Conservation (phyloP, 2,888 invertebrate species). For the Trachelus iudaicus region DNA sequence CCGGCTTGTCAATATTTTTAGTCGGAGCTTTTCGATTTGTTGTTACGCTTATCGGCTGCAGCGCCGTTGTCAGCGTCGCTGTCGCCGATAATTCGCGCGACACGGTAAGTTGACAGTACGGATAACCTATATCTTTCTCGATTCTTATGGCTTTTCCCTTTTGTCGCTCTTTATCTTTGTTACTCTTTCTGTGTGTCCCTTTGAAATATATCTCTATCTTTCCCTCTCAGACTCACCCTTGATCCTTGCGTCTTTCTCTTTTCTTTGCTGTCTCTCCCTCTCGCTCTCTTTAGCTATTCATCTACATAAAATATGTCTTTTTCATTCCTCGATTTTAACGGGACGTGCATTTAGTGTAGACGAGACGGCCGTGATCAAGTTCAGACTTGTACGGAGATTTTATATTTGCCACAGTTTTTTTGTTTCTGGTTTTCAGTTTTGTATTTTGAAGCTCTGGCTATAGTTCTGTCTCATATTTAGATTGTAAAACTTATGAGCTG, state of each 20-base stretch:
- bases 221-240: not conserved
- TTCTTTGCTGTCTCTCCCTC: not conserved
- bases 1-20: constrained; percentile 15
- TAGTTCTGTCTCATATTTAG: not conserved
- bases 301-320: not conserved
- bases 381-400: not conserved
- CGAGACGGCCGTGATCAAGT: not conserved
- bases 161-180: constrained; percentile 2
- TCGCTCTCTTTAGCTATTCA: not conserved
- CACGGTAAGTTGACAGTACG: not conserved
- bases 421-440: not conserved
- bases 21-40: constrained; percentile 58
- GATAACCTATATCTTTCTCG: not conserved
- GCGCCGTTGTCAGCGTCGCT: constrained; percentile 72
- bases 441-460: not conserved
- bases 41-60: constrained; percentile 76
- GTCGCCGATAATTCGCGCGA: not conserved
- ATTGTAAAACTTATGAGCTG: not conserved
- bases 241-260: not conserved
- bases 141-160: constrained; percentile 14
- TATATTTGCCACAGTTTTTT: not conserved
- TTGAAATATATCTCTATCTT: not conserved
- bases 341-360: not conserved
- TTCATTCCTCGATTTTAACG: not conserved
- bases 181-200: constrained; percentile 7